Evolutionary conservation across 2,113 vertebrate species (phyloP), one percentile per base, ranked within the genome.

Genomic region (Phalacrocorax carbo): DNA sequence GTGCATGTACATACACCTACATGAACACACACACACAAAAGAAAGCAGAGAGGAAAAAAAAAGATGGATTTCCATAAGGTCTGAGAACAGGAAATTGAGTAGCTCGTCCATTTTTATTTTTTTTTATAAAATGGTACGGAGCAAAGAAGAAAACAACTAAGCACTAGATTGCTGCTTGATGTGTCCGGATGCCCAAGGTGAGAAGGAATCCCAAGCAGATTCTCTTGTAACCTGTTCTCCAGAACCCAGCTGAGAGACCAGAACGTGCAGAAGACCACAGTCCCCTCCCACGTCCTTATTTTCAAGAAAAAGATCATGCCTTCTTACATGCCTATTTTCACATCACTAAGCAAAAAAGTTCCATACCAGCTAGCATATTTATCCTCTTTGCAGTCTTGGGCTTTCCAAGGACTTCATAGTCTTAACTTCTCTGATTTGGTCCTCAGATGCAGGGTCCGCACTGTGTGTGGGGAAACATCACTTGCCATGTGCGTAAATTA

Each of bases 11-110:
- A 2, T 21, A 58, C 61, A 79, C 52, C 65, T 84, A 82, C 30
- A 44, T 16, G 16, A 44, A 44, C 44, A 14, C 11, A 44, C 27
- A 66, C 2, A 7, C 55, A 80, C 29, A 42, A 40, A 62, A 9
- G 26, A 66, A 82, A 60, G 42, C 5, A 13, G 32, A 13, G 15
- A 40, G 30, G 40, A 65, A 62, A 62, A 71, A 22, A 44, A 80
- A 57, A 82, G 60, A 90, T 62, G 44, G 49, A 49, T 91, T 96
- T 94, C 85, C 65, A 40, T 44, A 69, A 82, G 52, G 80, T 80
- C 42, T 58, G 83, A 93, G 84, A 92, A 94, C 68, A 96, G 88
- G 86, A 93, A 93, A 95, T 21, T 54, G 48, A 96, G 55, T 66
- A 91, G 95, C 44, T 89, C 78, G 70, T 25, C 21, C 49, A 42